Evolutionary conservation across 2,113 vertebrate species (phyloP), one percentile per base, ranked within the genome.

Genomic region (Aphyosemion australe): DNA sequence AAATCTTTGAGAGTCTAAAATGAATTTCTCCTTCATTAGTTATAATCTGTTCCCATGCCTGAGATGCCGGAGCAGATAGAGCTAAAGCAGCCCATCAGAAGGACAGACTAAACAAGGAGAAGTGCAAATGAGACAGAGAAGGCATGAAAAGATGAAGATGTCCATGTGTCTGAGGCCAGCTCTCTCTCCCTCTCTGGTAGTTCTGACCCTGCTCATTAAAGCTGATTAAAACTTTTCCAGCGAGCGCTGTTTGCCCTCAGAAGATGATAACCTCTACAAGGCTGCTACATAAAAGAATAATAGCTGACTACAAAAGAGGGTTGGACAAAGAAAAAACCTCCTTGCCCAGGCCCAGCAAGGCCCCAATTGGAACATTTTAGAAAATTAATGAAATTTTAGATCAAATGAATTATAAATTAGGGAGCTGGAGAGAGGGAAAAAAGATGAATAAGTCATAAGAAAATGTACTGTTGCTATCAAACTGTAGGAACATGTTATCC

Each of bases 351-450:
- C 90, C 83, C 84, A 84, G 84, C 83, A 87, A 87, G 86, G 82
- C 87, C 89, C 86, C 90, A 91, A 91, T 90, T 91, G 92, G 86
- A 92, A 91, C 92, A 93, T 93, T 94, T 94, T 93, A 92, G 90
- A 93, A 94, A 94, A 93, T 94, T 91, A 93, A 94, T 94, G 91
- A 93, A 92, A 92, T 92, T 93, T 93, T 92, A 92, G 87, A 93
- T 92, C 90, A 92, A 93, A 92, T 93, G 90, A 93, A 94, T 94
- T 90, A 94, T 93, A 91, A 92, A 93, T 91, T 89, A 90, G 80
- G 84, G 62, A 84, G 70, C 51, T 69, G 75, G 74, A 83, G 78
- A 84, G 57, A 8, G 58, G n/a, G 63, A 76, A 83, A 74, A 54
- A 84, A 84, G 88, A 92, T 92, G 88, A 94, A 93, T 94, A 89